Conservation (phyloP, 2,797 vertebrate genomes). For the Myoxocephalus aenaeus region DNA sequence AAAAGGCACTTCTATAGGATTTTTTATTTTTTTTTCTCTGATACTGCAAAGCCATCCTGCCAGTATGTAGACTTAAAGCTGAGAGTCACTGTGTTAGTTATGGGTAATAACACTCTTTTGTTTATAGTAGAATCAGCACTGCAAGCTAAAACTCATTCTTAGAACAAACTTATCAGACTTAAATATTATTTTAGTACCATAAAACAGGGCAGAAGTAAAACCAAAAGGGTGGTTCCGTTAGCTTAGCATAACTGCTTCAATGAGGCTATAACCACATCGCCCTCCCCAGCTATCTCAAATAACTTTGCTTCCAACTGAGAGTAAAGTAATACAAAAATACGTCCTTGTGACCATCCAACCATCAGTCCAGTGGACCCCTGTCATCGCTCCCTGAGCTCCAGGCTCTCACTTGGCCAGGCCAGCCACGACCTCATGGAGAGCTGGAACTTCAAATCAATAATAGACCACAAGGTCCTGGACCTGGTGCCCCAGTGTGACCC, state of each 20-base stretch:
- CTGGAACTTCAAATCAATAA: slow-evolving; percentile 58
- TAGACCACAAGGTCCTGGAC: slow-evolving; percentile 36
- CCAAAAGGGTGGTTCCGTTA: neutral
- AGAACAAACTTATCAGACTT: neutral
- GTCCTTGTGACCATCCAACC: slow-evolving; percentile 20
- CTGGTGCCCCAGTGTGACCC: slow-evolving; percentile 29
- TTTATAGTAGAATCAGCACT: neutral
- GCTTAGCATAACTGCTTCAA: neutral
- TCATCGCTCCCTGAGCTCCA: slow-evolving; percentile 12
- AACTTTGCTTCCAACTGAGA: neutral
- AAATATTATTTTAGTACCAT: neutral
- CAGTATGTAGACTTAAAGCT: neutral
- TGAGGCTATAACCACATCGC: neutral
- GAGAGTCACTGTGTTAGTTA: neutral
- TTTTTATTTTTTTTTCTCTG: slow-evolving; percentile 11
- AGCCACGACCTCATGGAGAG: slow-evolving; percentile 44
- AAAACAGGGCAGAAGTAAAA: neutral
- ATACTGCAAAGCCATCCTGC: neutral
- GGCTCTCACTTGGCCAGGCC: slow-evolving; percentile 32
- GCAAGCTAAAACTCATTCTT: neutral
- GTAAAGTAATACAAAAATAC: neutral
- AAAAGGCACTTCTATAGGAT: neutral
- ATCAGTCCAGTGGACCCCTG: slow-evolving; percentile 21
- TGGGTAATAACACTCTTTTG: neutral
- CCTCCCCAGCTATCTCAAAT: neutral